A percentile compares a stretch with the other conserved stretches of the same genome.
Conservation (phyloP, 2,113 vertebrate species). For the Hirundichthys speculiger region DNA sequence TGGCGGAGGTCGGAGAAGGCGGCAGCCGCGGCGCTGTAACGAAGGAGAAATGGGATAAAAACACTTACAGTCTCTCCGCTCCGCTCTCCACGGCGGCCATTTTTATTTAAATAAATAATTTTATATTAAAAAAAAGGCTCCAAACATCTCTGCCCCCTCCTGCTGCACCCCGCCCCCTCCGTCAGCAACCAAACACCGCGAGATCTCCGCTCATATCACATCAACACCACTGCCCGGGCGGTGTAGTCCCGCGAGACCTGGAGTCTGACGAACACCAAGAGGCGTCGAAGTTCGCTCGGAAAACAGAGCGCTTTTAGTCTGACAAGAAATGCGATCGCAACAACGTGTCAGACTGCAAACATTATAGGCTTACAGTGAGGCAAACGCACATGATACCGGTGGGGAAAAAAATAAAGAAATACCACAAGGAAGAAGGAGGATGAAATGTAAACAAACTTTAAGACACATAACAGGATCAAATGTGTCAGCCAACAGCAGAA, state of each 20-base stretch:
- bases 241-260: conserved; percentile 63
- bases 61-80: conserved; percentile 85
- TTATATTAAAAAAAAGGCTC: conserved; percentile 79
- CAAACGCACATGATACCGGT: too few relatives aligned
- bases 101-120: conserved; percentile 90
- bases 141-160: conserved; percentile 80
- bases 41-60: conserved; percentile 66
- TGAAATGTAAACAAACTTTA: too few relatives aligned
- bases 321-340: too few relatives aligned
- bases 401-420: too few relatives aligned
- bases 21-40: conserved; percentile 35
- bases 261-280: not conserved
- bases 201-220: conserved; percentile 45
- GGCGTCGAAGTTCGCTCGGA: conserved; percentile 21
- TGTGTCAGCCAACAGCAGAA: too few relatives aligned
- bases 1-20: conserved; percentile 21
- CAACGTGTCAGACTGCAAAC: too few relatives aligned
- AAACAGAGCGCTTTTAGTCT: too few relatives aligned
- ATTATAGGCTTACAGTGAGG: too few relatives aligned
- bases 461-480: too few relatives aligned
- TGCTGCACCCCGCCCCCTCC: conserved; percentile 77
- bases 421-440: too few relatives aligned
- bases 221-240: conserved; percentile 3
- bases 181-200: conserved; percentile 69
- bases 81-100: conserved; percentile 87